Evolutionary conservation across 2,797 vertebrate species (phyloP), one percentile per base, ranked within the genome.

Genomic region (Leontocebus nigricollis): DNA sequence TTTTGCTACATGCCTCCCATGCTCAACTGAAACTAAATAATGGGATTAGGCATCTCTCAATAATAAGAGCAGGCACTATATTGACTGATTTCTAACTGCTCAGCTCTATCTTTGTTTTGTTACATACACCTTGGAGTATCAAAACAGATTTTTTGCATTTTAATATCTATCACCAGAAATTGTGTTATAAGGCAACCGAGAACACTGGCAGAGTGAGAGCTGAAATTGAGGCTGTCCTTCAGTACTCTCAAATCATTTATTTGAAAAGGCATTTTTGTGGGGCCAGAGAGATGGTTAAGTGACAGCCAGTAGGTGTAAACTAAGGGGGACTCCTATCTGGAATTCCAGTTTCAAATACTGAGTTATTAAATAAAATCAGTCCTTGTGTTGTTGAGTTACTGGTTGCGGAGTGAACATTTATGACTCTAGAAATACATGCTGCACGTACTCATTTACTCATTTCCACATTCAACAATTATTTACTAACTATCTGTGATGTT

Each of bases 31-130:
- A 97, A 93, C 77, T 95, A 84, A 97, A 92, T 95, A 97, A 97
- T 90, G 86, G 95, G 85, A 94, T 97, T 96, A 95, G 96, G 50
- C 73, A 75, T 87, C 75, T 95, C 84, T 96, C 50, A 92, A 39
- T 96, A 97, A 96, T 89, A 90, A 95, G 96, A 96, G 59, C 75
- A 96, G 94, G 93, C 57, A 61, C 52, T 48, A 2, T 97, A 95
- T 96, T 88, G 96, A 97, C 76, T 85, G 70, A 94, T 96, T 97
- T 94, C 86, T 89, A 88, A 89, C 95, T 77, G 79, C 85, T 96
- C 61, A 73, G 82, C 36, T 97, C 52, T 93, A 59, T 64, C 95
- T 95, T 95, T 95, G 95, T 92, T 94, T 96, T 93, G 73, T 92
- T 33, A 77, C 57, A 80, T 90, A 83, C 36, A 87, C 86, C 52